Evolutionary conservation across 1,140 invertebrate species (phyloP).

Genomic region (Sarcophaga bullata): DNA sequence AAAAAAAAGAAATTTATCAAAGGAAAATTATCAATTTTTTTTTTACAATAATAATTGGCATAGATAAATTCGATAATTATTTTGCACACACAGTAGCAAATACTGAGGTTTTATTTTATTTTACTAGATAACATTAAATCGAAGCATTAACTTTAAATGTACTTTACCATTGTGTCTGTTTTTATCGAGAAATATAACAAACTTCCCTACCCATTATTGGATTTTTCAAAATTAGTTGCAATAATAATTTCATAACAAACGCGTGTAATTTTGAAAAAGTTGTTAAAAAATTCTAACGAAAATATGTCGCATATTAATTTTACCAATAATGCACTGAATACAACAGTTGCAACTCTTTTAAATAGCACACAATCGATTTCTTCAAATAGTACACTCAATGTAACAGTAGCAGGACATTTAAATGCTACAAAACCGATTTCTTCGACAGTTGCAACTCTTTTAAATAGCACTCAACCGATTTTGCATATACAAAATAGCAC

Average conservation of each 20-base stretch:
- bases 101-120: not conserved
- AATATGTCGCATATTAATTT: not conserved
- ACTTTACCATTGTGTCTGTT: conserved; percentile 21
- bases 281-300: not conserved
- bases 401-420: not conserved
- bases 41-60: conserved; percentile 13
- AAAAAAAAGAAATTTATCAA: not conserved
- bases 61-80: conserved; percentile 2
- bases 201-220: not conserved
- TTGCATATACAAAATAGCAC: not conserved
- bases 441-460: not conserved
- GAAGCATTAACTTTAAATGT: conserved; percentile 2
- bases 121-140: not conserved
- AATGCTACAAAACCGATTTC: not conserved
- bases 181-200: conserved; percentile 6
- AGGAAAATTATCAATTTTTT: not conserved
- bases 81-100: conserved; percentile 15
- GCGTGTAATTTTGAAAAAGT: not conserved
- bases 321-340: not conserved
- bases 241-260: conserved; percentile 9
- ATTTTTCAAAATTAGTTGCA: conserved; percentile 16
- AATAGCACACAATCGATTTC: not conserved
- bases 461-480: not conserved
- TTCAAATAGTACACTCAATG: not conserved
- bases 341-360: not conserved